Conservation (phyloP, 2,888 invertebrate species). For the Cantharis rustica region DNA sequence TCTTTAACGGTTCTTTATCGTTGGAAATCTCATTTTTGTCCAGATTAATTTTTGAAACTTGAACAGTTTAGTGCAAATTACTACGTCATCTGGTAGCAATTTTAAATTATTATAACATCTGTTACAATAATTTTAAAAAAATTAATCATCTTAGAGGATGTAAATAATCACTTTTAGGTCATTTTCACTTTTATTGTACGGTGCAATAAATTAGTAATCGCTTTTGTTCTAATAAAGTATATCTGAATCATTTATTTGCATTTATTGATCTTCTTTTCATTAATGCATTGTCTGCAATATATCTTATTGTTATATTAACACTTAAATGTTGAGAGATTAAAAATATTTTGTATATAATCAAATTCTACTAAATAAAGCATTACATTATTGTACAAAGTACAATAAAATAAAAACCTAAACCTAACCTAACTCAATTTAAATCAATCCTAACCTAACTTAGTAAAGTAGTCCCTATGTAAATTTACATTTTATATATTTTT, state of each 20-base stretch:
- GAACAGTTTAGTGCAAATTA: neutral
- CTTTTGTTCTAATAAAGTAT: neutral
- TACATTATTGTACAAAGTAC: too few relatives aligned
- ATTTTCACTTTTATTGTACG: neutral
- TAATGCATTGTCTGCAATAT: neutral
- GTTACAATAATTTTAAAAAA: neutral
- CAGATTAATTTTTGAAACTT: neutral
- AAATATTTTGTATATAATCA: too few relatives aligned
- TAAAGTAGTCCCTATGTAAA: too few relatives aligned
- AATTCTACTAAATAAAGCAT: too few relatives aligned
- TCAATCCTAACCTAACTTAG: too few relatives aligned
- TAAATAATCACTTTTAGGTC: neutral
- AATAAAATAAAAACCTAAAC: too few relatives aligned
- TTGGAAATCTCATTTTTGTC: neutral
- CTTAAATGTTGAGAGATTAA: too few relatives aligned
- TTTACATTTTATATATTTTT: too few relatives aligned
- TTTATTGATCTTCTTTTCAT: neutral
- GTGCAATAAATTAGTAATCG: neutral
- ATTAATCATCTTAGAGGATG: neutral
- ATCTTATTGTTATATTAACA: too few relatives aligned
- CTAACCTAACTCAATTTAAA: too few relatives aligned
- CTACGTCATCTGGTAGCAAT: neutral
- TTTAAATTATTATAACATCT: neutral
- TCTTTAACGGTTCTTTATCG: neutral
- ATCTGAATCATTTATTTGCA: neutral